Evolutionary conservation across 2,797 vertebrate genomes (phyloP).

Genomic region (Sitta carolinensis): DNA sequence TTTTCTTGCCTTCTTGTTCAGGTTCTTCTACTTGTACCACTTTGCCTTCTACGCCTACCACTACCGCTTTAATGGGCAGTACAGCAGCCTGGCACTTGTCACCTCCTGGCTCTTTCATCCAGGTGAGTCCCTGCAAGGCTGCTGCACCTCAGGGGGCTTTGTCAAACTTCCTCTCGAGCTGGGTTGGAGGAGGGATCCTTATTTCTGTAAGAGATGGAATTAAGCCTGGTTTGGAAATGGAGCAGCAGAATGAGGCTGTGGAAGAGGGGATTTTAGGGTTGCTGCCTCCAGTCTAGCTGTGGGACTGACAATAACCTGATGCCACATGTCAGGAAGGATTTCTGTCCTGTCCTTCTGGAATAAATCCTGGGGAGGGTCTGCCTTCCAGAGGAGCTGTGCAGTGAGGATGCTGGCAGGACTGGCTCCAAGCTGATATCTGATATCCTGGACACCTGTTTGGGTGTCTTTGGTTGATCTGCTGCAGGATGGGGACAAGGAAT

Average conservation of each 20-base stretch:
- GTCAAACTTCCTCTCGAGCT: neutral
- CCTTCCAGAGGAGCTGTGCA: neutral
- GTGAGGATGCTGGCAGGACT: neutral
- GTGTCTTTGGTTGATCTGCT: neutral
- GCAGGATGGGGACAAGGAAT: neutral
- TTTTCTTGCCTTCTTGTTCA: conserved; percentile 34
- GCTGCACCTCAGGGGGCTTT: accelerated
- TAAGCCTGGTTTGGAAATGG: neutral
- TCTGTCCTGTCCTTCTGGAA: neutral
- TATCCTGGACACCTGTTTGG: neutral
- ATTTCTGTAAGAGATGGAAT: neutral
- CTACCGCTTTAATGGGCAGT: conserved; percentile 97
- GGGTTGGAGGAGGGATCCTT: neutral
- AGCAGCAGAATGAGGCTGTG: neutral
- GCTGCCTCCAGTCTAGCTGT: neutral
- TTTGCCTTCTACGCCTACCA: conserved; percentile 98
- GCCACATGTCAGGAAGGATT: neutral
- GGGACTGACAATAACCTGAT: neutral
- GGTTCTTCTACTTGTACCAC: conserved; percentile 98
- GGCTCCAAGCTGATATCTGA: neutral
- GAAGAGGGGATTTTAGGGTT: neutral
- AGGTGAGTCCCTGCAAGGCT: conserved; percentile 76
- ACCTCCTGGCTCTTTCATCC: conserved; percentile 99
- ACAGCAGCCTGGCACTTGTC: conserved; percentile 95
- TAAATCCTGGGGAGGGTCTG: neutral